Conservation (phyloP, 2,888 invertebrate genomes). For the Ennomos quercinarius region DNA sequence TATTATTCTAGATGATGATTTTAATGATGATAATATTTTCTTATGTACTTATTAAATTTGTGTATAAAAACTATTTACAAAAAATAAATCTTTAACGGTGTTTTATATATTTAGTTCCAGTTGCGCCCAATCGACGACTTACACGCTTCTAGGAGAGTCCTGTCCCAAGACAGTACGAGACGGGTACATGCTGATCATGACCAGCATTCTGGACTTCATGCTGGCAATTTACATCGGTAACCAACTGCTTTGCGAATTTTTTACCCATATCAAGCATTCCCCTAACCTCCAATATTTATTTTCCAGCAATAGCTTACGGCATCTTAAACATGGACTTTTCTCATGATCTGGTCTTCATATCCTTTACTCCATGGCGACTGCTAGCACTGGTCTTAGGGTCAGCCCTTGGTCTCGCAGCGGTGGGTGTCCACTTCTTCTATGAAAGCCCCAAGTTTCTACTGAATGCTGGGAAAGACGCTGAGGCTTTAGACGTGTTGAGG, state of each 20-base stretch:
- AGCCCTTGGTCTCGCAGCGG: constrained; percentile 84
- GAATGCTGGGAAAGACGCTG: constrained; percentile 82
- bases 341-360: constrained; percentile 44
- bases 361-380: constrained; percentile 59
- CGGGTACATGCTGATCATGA: constrained; percentile 51
- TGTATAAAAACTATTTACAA: too few relatives aligned
- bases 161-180: constrained; percentile 42
- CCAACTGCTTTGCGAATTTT: background rate
- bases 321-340: constrained; percentile 48
- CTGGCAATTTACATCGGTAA: constrained; percentile 22
- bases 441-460: constrained; percentile 91
- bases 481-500: constrained; percentile 84
- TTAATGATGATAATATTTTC: too few relatives aligned
- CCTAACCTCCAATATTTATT: background rate
- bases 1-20: too few relatives aligned
- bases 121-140: constrained; percentile 67
- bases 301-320: constrained; percentile 48
- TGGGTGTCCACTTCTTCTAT: constrained; percentile 81
- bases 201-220: constrained; percentile 36
- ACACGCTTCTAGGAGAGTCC: constrained; percentile 79
- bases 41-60: too few relatives aligned
- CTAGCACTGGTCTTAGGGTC: constrained; percentile 66
- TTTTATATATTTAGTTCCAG: constrained; percentile 8
- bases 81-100: too few relatives aligned
- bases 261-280: too few relatives aligned